Conservation (phyloP, 1,140 invertebrate species). For the Sesamia nonagrioides region DNA sequence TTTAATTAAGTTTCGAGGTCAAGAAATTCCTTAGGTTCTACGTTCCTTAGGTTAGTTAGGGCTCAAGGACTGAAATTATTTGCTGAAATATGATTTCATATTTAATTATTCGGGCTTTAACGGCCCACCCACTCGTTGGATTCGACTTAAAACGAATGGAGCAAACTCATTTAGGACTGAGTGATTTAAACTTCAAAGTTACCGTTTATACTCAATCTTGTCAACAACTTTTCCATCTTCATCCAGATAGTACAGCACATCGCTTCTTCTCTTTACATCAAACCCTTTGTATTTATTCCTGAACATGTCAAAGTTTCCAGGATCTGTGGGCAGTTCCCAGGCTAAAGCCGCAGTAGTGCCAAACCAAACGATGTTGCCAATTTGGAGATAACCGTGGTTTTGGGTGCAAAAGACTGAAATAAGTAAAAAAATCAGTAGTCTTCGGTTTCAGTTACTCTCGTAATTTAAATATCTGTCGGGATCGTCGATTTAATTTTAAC, state of each 20-base stretch:
- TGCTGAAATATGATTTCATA: no score
- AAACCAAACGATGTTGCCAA: constrained; percentile 89
- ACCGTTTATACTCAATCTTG: constrained; percentile 54
- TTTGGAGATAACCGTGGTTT: constrained; percentile 76
- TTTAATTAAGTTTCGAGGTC: no score
- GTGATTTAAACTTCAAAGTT: background rate
- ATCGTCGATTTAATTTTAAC: no score
- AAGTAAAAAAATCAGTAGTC: background rate
- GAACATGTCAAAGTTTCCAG: constrained; percentile 73
- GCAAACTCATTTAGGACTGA: no score
- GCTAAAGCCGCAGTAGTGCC: constrained; percentile 92
- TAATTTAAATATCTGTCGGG: no score
- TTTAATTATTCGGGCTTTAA: no score
- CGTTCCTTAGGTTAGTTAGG: no score
- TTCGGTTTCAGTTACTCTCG: no score
- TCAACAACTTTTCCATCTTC: constrained; percentile 74
- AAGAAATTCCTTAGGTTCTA: no score
- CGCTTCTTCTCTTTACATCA: constrained; percentile 64
- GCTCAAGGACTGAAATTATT: no score
- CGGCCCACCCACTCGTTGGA: no score
- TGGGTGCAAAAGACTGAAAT: constrained; percentile 74
- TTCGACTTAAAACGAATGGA: no score
- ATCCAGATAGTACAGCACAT: constrained; percentile 73
- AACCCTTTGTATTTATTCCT: constrained; percentile 68
- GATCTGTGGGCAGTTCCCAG: constrained; percentile 91